phyloP scores from a whole-genome alignment of 2,888 invertebrate species.

The Halictus ligatus region DNA sequence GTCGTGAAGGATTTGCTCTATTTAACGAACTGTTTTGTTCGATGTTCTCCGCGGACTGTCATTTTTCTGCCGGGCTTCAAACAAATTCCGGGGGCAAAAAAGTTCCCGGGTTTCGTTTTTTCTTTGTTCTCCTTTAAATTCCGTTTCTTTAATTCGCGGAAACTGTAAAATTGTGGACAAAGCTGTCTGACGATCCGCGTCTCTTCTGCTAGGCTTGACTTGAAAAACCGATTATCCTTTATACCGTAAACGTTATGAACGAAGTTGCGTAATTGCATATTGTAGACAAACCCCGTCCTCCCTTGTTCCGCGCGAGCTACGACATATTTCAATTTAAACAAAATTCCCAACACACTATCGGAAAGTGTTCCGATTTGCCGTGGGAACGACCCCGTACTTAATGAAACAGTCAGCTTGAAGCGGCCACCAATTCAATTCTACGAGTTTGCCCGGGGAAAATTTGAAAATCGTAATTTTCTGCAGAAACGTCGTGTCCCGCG shows the following conservation, averaged over 20 bases:
- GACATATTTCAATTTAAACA: neutral
- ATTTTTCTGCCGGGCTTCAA: neutral
- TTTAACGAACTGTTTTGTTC: neutral
- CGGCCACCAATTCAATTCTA: neutral
- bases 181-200: neutral
- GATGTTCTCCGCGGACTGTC: neutral
- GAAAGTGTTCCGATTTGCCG: neutral
- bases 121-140: neutral
- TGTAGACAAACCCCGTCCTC: neutral
- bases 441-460: neutral
- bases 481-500: neutral
- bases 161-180: neutral
- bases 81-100: neutral
- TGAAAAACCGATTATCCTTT: conserved; percentile 4
- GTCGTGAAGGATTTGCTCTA: neutral
- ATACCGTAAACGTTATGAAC: neutral
- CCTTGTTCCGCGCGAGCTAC: neutral
- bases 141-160: neutral
- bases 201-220: neutral
- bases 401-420: neutral
- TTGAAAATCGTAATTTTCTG: neutral
- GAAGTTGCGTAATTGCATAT: neutral
- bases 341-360: neutral
- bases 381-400: neutral
- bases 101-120: neutral